Conservation (phyloP, 2,797 vertebrate species). For the Alcedo quadribrachys region DNA sequence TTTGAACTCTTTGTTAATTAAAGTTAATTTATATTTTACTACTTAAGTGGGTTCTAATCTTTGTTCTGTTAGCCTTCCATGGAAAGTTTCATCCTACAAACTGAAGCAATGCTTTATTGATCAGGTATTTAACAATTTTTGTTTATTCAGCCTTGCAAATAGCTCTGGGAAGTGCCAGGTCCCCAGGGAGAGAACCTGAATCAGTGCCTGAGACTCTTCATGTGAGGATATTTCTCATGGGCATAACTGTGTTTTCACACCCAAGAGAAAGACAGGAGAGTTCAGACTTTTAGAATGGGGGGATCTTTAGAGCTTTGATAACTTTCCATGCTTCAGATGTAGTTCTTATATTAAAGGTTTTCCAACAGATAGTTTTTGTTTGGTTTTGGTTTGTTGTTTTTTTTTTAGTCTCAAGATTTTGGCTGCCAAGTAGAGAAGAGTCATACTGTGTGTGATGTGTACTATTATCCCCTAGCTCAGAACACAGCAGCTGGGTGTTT, state of each 20-base stretch:
- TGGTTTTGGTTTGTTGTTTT: no score
- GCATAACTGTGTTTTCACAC: background rate
- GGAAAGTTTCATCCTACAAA: background rate
- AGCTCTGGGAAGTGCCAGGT: background rate
- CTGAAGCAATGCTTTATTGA: background rate
- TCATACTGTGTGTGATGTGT: background rate
- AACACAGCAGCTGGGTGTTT: background rate
- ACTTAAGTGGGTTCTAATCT: background rate
- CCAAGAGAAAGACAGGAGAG: background rate
- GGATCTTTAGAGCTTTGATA: background rate
- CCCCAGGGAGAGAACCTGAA: background rate
- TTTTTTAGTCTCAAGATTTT: background rate
- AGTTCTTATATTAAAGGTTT: background rate
- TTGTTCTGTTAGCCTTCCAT: background rate
- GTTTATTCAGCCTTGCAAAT: background rate
- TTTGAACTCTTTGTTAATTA: slow-evolving; percentile 10
- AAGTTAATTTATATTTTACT: background rate
- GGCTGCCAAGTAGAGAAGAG: background rate
- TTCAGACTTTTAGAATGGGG: background rate
- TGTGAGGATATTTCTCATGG: background rate
- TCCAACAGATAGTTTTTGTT: background rate
- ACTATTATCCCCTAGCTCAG: background rate
- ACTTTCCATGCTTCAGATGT: no score
- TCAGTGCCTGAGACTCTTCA: background rate
- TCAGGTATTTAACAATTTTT: background rate